Conservation (phyloP, 2,888 invertebrate genomes). For the Barypeithes pellucidus region DNA sequence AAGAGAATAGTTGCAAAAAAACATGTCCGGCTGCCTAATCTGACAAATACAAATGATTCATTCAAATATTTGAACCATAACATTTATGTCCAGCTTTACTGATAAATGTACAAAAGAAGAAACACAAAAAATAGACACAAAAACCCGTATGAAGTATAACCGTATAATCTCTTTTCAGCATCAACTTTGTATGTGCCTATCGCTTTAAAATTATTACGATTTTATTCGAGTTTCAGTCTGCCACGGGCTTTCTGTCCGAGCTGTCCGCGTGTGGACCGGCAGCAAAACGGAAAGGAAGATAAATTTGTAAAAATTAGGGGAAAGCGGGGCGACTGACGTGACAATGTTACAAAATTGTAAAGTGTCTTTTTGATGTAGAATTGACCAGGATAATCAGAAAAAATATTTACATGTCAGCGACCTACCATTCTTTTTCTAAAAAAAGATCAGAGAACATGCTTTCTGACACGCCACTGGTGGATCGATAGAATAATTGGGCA, state of each 20-base stretch:
- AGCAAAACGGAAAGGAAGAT: constrained; percentile 44
- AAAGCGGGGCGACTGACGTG: no score
- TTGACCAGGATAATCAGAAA: no score
- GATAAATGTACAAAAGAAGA: constrained; percentile 15
- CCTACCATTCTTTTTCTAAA: no score
- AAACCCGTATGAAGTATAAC: constrained; percentile 24
- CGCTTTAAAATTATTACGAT: constrained; percentile 47
- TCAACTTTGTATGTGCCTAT: constrained; percentile 42
- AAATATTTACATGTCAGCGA: no score
- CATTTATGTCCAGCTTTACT: constrained; percentile 12
- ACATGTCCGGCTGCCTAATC: not conserved
- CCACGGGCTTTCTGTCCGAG: constrained; percentile 9
- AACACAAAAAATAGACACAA: constrained; percentile 8
- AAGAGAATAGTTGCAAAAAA: not conserved
- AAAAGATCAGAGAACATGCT: no score
- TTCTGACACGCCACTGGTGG: no score
- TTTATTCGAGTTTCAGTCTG: constrained; percentile 46
- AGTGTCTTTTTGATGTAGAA: no score
- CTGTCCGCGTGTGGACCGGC: constrained; percentile 50
- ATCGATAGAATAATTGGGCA: no score
- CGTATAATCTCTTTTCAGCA: constrained; percentile 49
- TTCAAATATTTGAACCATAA: constrained; percentile 7
- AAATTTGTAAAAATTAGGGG: constrained; percentile 49
- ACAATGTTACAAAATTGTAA: no score
- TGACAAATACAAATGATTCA: constrained; percentile 39